A percentile compares a stretch with the other conserved stretches of the same genome.
Evolutionary conservation across 2,888 invertebrate genomes (phyloP).

Genomic region (Acleris cristana): DNA sequence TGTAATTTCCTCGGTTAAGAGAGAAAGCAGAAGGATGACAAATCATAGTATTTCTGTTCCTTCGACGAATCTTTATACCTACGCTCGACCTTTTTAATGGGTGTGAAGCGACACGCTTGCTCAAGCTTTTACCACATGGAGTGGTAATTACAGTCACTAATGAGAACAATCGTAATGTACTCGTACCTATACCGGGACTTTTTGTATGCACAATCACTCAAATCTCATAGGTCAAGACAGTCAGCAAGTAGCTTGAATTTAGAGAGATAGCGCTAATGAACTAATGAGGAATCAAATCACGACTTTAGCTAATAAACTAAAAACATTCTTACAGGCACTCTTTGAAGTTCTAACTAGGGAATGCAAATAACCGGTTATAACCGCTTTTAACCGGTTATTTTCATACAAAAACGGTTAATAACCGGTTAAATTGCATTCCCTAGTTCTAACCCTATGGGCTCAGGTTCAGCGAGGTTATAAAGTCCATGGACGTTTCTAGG

Average conservation of each 20-base stretch:
- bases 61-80: background rate
- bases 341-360: background rate
- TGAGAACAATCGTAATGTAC: constrained; percentile 55
- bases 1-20: constrained; percentile 47
- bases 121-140: constrained; percentile 45
- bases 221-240: background rate
- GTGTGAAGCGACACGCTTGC: constrained; percentile 34
- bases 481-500: constrained; percentile 17
- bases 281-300: background rate
- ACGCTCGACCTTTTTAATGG: constrained; percentile 19
- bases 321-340: background rate
- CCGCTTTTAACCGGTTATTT: too few species aligned
- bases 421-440: too few species aligned
- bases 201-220: constrained; percentile 23
- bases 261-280: background rate
- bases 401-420: too few species aligned
- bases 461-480: constrained; percentile 17
- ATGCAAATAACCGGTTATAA: too few species aligned
- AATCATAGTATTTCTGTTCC: constrained; percentile 16
- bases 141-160: constrained; percentile 60
- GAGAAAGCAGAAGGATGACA: constrained; percentile 50
- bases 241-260: background rate
- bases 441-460: background rate
- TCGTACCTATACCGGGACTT: constrained; percentile 41
- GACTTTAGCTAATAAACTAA: background rate